phyloP scores from a whole-genome alignment of 2,113 vertebrate genomes.

The Platanista minor region DNA sequence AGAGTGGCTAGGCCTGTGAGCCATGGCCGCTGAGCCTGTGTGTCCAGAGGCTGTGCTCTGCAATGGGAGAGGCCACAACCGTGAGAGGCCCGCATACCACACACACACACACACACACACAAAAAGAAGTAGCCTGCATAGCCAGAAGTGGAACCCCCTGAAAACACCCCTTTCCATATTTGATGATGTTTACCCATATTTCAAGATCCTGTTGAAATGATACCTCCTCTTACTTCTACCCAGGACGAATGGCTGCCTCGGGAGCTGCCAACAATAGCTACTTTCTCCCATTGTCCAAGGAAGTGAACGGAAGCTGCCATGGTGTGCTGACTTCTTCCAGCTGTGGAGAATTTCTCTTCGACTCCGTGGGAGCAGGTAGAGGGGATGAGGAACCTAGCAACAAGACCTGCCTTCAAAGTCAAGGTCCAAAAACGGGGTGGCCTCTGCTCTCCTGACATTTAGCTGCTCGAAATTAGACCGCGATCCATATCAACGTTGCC shows the following conservation, averaged over 20 bases:
- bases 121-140: too few species aligned
- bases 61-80: too few species aligned
- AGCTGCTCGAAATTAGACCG: background rate
- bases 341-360: background rate
- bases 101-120: too few species aligned
- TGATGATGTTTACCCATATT: background rate
- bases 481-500: background rate
- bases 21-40: too few species aligned
- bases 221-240: background rate
- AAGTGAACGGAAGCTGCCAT: background rate
- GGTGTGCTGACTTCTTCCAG: background rate
- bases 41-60: too few species aligned
- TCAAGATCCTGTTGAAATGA: background rate
- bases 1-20: too few species aligned
- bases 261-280: background rate
- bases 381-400: background rate
- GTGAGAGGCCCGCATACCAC: too few species aligned
- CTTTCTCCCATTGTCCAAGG: background rate
- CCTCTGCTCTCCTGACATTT: background rate
- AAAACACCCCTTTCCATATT: background rate
- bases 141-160: background rate
- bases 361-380: background rate
- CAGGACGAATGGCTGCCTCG: background rate
- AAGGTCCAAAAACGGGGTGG: background rate
- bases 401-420: background rate